Conservation (phyloP, 2,113 vertebrate species). For the Solea senegalensis region DNA sequence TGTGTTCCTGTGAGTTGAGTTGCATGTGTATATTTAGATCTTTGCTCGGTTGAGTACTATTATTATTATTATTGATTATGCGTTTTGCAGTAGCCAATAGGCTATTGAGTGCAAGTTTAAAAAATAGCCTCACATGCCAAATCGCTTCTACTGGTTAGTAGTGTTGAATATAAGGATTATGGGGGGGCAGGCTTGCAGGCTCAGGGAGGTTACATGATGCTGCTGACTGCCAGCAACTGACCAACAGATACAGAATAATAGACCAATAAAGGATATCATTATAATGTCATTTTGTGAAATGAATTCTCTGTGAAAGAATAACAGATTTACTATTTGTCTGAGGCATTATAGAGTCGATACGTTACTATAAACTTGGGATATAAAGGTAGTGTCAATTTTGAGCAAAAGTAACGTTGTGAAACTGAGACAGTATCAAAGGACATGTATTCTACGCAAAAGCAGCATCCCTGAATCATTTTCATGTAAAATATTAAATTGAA, state of each 20-base stretch:
- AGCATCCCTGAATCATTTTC: not conserved
- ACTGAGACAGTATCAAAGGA: too few species aligned
- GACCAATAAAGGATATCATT: not conserved
- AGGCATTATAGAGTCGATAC: conserved; percentile 4
- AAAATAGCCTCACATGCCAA: conserved; percentile 12
- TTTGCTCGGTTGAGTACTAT: conserved; percentile 1
- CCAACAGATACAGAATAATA: not conserved
- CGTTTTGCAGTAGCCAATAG: conserved; percentile 38
- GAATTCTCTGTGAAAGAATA: conserved; percentile 11
- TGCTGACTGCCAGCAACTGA: conserved; percentile 1
- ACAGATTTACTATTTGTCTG: conserved; percentile 12
- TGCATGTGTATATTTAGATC: conserved; percentile 44
- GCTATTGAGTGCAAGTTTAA: conserved; percentile 8
- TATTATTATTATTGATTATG: conserved; percentile 44
- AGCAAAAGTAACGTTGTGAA: too few species aligned
- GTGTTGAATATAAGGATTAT: conserved; percentile 28
- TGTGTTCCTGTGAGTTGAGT: not conserved
- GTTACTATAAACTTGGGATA: not conserved
- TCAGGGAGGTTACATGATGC: conserved; percentile 3
- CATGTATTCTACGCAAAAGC: too few species aligned
- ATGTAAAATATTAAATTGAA: not conserved
- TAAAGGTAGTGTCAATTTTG: too few species aligned
- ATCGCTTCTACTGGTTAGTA: conserved; percentile 1
- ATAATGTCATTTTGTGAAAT: not conserved
- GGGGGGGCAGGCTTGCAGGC: not conserved